Evolutionary conservation across 2,888 invertebrate genomes (phyloP), one percentile per base, ranked within the genome.

Genomic region (Limnephilus marmoratus): DNA sequence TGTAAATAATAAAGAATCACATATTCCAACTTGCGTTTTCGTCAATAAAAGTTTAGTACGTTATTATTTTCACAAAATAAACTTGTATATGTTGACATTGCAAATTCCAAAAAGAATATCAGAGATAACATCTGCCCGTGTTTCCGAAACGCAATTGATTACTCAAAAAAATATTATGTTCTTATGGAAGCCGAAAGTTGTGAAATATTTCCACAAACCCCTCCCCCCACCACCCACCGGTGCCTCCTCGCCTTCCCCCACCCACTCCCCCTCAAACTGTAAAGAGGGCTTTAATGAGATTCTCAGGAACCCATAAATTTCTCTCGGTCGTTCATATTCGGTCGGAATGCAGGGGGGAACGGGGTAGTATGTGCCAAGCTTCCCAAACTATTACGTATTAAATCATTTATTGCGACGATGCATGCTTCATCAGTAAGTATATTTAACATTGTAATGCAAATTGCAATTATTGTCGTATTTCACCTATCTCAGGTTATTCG

Each of bases 261-360:
- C 92, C 90, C 92, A 92, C 85, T 91, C 93, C 91, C 91, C 93
- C 92, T 82, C 92, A 90, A 93, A 93, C 94, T 91, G 88, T 93
- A 93, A 93, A 93, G 93, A 93, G 93, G 93, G 91, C 91, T 93
- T 93, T 94, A 94, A 94, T 94, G 94, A 94, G 94, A 94, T 94
- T 94, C 94, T 92, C 94, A 92, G 93, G 93, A 93, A 93, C 93
- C 94, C 94, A 94, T 94, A 94, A 94, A 94, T 94, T 93, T 93
- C 90, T 92, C 93, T 91, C 93, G 93, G 91, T 93, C 92, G 92
- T 92, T 93, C 93, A 91, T 93, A 92, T 90, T 90, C 92, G 91
- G 92, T 91, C 88, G 93, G 93, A 90, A 93, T 92, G 94, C 91
- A 90, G 92, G 91, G 90, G 92, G 41, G 91, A 31, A 86, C 53